A percentile compares a stretch with the other conserved stretches of the same genome.
Conservation (phyloP, 2,113 vertebrate species). For the Sula dactylatra region DNA sequence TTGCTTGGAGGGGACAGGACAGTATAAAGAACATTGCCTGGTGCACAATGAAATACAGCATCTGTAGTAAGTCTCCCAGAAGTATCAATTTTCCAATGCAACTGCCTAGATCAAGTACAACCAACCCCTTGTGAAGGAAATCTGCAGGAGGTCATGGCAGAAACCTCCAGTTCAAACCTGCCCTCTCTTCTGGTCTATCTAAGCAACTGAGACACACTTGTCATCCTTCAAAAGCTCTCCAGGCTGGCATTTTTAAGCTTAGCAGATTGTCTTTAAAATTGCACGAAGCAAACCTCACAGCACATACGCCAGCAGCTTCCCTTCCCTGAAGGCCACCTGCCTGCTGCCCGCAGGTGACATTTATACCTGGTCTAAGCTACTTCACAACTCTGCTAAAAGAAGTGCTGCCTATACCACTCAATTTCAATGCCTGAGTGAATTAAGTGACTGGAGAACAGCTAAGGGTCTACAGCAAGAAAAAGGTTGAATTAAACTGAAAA, state of each 20-base stretch:
- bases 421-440: background rate
- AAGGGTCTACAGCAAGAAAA: background rate
- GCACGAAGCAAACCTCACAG: background rate
- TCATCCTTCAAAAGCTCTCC: background rate
- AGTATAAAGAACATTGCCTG: background rate
- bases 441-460: background rate
- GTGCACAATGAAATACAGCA: background rate
- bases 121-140: background rate
- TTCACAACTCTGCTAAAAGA: background rate
- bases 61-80: background rate
- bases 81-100: background rate
- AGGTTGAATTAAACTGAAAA: background rate
- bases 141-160: background rate
- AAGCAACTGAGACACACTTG: background rate
- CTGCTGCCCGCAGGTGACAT: background rate
- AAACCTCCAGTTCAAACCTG: background rate
- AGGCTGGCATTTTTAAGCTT: background rate
- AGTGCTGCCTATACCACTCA: background rate
- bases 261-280: background rate
- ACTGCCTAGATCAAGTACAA: background rate
- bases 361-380: background rate
- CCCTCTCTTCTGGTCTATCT: background rate
- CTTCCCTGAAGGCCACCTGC: background rate
- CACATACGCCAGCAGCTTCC: background rate
- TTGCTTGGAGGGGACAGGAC: background rate